Evolutionary conservation across 2,113 vertebrate species (phyloP).

Genomic region (Petroica traversi): DNA sequence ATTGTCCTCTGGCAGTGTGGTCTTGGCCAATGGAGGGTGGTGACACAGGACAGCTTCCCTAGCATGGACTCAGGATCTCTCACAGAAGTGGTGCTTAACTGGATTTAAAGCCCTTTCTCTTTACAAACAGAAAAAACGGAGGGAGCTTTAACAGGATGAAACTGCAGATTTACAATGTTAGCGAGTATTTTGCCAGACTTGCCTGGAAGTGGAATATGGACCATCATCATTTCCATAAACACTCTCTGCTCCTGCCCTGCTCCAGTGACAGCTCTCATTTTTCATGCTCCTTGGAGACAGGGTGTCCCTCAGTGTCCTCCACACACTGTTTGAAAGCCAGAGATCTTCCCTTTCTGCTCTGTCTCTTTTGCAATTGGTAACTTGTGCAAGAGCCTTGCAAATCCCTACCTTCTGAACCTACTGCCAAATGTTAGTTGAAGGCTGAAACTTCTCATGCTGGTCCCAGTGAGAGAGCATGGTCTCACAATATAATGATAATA

Average conservation of each 20-base stretch:
- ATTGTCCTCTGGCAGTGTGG: neutral
- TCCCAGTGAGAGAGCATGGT: neutral
- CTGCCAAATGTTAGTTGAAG: neutral
- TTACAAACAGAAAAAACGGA: neutral
- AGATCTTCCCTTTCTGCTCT: neutral
- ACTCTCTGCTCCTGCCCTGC: neutral
- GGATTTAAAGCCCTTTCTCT: neutral
- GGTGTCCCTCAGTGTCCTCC: neutral
- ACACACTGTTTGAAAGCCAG: neutral
- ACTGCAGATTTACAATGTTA: neutral
- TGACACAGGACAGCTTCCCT: neutral
- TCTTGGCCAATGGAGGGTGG: neutral
- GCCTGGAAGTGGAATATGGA: neutral
- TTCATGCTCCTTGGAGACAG: neutral
- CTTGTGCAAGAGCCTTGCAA: neutral
- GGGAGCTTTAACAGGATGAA: neutral
- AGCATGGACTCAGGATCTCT: neutral
- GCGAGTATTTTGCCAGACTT: neutral
- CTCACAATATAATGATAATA: constrained; percentile 29
- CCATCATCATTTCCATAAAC: rapidly evolving
- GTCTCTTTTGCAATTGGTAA: neutral
- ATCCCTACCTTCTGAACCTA: neutral
- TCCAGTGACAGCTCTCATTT: neutral
- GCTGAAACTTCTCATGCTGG: neutral
- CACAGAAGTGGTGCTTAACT: neutral